These are phyloP conservation scores for Amiota mariae DNA, from an alignment of 2,888 invertebrate genomes.

Conservation along the genomic window DNA sequence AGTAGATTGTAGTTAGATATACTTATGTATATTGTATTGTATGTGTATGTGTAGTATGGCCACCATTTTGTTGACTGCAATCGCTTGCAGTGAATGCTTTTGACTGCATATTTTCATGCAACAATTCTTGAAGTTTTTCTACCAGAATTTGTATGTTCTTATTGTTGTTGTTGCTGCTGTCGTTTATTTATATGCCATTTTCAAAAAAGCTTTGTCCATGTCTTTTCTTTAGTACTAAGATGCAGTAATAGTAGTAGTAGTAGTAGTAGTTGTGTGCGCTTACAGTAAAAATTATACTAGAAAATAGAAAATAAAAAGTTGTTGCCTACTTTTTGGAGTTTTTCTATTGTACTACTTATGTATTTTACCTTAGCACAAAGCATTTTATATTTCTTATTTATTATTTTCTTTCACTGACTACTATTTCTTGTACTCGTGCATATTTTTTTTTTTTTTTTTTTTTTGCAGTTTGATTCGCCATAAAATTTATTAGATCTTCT, in stretches of 20 bases:
- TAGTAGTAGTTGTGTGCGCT: background rate
- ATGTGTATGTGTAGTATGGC: background rate
- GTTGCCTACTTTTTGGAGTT: slow-evolving; percentile 29
- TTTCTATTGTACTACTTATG: slow-evolving; percentile 1
- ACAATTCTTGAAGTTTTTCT: background rate
- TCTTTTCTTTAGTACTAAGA: background rate
- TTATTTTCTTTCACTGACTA: background rate
- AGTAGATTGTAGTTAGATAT: too few relatives aligned
- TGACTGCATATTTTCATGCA: slow-evolving; percentile 24
- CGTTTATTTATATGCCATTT: slow-evolving; percentile 14
- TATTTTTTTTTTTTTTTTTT: too few relatives aligned
- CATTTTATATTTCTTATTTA: slow-evolving; percentile 7
- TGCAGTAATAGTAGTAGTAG: background rate
- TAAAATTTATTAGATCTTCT: slow-evolving; percentile 25
- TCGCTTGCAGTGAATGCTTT: slow-evolving; percentile 4
- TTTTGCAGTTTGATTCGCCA: slow-evolving; percentile 20
- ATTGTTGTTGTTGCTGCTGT: slow-evolving; percentile 15
- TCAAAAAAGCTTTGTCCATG: slow-evolving; percentile 7
- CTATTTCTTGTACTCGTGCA: background rate
- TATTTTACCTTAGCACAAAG: slow-evolving; percentile 24
- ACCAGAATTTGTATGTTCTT: background rate
- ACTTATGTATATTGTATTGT: background rate
- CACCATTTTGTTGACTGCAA: slow-evolving; percentile 22
- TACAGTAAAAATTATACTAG: background rate
- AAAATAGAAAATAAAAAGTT: slow-evolving; percentile 6